A percentile compares a stretch with the other conserved stretches of the same genome.
Evolutionary conservation across 2,888 invertebrate genomes (phyloP).

Genomic region (Napeogenes sylphis): DNA sequence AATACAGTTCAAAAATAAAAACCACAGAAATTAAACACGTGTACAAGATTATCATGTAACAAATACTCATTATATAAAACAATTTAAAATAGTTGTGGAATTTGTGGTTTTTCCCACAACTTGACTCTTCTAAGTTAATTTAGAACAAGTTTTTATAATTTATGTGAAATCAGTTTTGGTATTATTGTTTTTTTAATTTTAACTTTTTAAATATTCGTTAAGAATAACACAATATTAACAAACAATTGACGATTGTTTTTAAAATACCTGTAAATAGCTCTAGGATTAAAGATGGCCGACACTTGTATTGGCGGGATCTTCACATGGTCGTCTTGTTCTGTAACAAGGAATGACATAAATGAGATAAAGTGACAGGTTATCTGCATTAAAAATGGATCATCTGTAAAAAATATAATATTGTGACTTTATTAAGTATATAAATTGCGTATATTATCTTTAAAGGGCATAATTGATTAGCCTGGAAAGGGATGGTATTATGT

Average conservation of each 20-base stretch:
- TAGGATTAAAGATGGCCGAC: slow-evolving; percentile 52
- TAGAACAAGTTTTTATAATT: no score
- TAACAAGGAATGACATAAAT: slow-evolving; percentile 42
- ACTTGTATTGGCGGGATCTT: slow-evolving; percentile 44
- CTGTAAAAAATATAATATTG: not conserved
- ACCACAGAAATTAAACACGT: not conserved
- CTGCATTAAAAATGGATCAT: not conserved
- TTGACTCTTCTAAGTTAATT: not conserved
- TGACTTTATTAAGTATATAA: slow-evolving; percentile 3
- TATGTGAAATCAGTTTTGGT: no score
- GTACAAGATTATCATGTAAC: not conserved
- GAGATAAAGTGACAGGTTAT: not conserved
- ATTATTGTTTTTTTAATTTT: no score
- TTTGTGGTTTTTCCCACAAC: not conserved
- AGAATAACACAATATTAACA: no score
- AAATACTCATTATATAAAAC: not conserved
- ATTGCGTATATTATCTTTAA: not conserved
- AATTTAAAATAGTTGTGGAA: slow-evolving; percentile 1
- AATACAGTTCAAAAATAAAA: not conserved
- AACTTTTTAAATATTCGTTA: no score
- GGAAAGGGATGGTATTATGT: no score
- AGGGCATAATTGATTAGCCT: not conserved
- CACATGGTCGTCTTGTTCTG: slow-evolving; percentile 67
- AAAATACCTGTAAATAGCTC: slow-evolving; percentile 46
- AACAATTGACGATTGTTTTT: no score